Base-by-base conservation (phyloP, 2,113 vertebrate genomes). In the Thryonomys swinderianus region DNA sequence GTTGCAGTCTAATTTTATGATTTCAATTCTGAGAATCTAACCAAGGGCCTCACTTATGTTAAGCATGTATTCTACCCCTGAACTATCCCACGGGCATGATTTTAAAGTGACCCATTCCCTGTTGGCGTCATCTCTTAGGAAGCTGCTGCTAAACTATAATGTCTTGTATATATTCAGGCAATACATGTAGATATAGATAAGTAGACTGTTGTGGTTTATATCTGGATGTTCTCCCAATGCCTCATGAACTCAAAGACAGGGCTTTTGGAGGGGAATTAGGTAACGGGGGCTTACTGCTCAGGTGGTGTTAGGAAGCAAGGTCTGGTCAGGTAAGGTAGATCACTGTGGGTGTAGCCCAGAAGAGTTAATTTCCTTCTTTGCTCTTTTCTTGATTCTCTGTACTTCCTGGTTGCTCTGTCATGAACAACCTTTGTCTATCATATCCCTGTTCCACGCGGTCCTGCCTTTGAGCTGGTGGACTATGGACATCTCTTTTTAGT, bases 361-460 rank as follows among this genome's bases (percentile, higher is more conserved):
- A 78, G 32, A 34, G 30, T 51, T 20, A 10, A 53, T 78, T 7
- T 53, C 32, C 48, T 78, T n/a, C 30, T 53, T 78, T 34, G 25
- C 45, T 12, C 30, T 48, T 42, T 17, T 30, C 48, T 34, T 34
- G 74, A 51, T 53, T 53, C 48, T 51, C 74, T 78, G 17, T 53
- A 48, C 27, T 76, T 76, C 42, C 42, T 17, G 25, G 27, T 48
- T 48, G 48, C 18, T 7, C 51, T 34, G 48, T 30, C 17, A 34
- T 34, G 27, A 76, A 25, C 25, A 74, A 42, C 27, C 17, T 12
- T 45, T 27, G 14, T 67, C 69, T 73, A 23, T 45, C 40, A 3
- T 7, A 12, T 8, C 42, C 25, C 7, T 1, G 12, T 48, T 13
- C 7, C 27, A 8, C 8, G 7, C 4, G 14, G 42, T 7, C 42